These are phyloP conservation scores for Poeciliopsis presidionis DNA, from an alignment of 2,797 vertebrate genomes.

Conservation along the genomic window DNA sequence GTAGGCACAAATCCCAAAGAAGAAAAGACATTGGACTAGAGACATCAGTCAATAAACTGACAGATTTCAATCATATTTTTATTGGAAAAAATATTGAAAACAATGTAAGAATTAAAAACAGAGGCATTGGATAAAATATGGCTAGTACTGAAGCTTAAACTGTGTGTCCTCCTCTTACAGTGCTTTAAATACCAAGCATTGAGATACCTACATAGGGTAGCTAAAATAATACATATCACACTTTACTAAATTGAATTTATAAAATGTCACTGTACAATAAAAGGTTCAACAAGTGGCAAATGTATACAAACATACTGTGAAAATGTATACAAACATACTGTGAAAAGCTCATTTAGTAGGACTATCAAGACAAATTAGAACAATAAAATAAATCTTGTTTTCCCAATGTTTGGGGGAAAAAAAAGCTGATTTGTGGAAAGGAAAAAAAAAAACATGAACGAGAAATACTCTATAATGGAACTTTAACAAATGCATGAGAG, in stretches of 20 bases:
- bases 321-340: constrained; percentile 79
- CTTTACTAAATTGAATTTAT: constrained; percentile 78
- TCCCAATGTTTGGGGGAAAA: constrained; percentile 44
- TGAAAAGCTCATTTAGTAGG: constrained; percentile 74
- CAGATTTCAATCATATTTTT: constrained; percentile 69
- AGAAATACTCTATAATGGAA: constrained; percentile 61
- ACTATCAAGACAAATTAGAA: constrained; percentile 67
- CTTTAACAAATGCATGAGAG: constrained; percentile 48
- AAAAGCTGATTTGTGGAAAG: constrained; percentile 50
- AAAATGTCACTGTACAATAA: constrained; percentile 82
- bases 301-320: constrained; percentile 78
- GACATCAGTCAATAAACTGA: constrained; percentile 8
- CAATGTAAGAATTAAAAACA: constrained; percentile 78
- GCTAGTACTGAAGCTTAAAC: constrained; percentile 75
- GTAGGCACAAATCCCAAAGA: background rate
- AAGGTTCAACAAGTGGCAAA: constrained; percentile 74
- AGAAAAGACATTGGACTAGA: background rate
- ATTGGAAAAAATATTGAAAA: constrained; percentile 78
- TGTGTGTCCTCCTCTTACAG: constrained; percentile 65
- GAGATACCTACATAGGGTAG: constrained; percentile 74
- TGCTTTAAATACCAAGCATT: constrained; percentile 76
- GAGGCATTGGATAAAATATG: constrained; percentile 77
- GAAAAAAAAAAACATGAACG: constrained; percentile 64
- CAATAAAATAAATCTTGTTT: constrained; percentile 70
- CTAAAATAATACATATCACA: constrained; percentile 81